Conservation (phyloP, 1,140 invertebrate species). For the Drosophila persimilis region DNA sequence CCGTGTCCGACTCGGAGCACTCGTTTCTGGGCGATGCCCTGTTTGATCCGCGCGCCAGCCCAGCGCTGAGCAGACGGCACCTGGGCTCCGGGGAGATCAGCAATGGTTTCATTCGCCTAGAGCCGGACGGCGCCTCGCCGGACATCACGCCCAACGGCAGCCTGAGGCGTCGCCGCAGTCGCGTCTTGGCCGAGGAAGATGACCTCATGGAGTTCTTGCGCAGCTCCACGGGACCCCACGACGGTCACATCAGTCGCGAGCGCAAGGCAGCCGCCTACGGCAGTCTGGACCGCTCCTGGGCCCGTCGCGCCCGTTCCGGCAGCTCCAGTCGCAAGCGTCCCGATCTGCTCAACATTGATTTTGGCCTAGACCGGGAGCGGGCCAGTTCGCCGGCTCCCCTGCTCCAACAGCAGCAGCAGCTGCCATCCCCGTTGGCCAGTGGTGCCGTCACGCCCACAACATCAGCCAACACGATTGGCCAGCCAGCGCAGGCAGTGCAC, state of each 20-base stretch:
- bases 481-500: slow-evolving; percentile 52
- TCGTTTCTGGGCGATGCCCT: slow-evolving; percentile 88
- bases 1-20: slow-evolving; percentile 89
- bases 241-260: slow-evolving; percentile 88
- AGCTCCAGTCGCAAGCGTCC: slow-evolving; percentile 87
- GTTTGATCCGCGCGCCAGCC: slow-evolving; percentile 89
- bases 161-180: slow-evolving; percentile 89
- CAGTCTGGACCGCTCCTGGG: slow-evolving; percentile 94
- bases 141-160: slow-evolving; percentile 96
- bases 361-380: slow-evolving; percentile 88
- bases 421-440: slow-evolving; percentile 63
- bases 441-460: slow-evolving; percentile 56
- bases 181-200: slow-evolving; percentile 92
- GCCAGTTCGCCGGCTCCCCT: slow-evolving; percentile 88
- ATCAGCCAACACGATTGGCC: slow-evolving; percentile 28
- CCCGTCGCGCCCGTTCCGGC: slow-evolving; percentile 88
- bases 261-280: slow-evolving; percentile 90
- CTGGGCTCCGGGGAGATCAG: slow-evolving; percentile 85
- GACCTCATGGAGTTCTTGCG: slow-evolving; percentile 94
- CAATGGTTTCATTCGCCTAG: slow-evolving; percentile 83
- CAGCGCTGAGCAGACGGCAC: slow-evolving; percentile 86
- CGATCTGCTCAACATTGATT: slow-evolving; percentile 88
- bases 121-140: slow-evolving; percentile 88
- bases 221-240: slow-evolving; percentile 85
- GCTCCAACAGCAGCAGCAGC: slow-evolving; percentile 51